These are phyloP conservation scores for Toxotes chatareus DNA, from an alignment of 2,113 vertebrate species.

Conservation along the genomic window DNA sequence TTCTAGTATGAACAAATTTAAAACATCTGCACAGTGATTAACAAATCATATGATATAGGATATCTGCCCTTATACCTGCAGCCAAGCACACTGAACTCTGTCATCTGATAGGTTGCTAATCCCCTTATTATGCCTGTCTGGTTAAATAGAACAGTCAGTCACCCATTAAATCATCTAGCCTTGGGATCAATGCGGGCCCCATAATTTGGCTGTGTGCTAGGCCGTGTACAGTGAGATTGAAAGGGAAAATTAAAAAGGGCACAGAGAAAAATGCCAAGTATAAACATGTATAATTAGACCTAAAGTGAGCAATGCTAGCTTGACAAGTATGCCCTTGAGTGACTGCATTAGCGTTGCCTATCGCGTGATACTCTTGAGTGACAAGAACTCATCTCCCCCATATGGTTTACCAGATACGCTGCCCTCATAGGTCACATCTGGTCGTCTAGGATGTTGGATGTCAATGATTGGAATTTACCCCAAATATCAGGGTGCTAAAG, in stretches of 20 bases:
- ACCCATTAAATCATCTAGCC: constrained; percentile 74
- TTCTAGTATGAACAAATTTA: constrained; percentile 1
- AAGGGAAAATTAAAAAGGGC: constrained; percentile 13
- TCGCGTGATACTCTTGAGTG: constrained; percentile 63
- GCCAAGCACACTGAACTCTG: constrained; percentile 64
- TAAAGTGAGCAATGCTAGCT: constrained; percentile 27
- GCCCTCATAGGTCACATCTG: constrained; percentile 74
- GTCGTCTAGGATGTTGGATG: constrained; percentile 70
- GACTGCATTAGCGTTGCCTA: constrained; percentile 39
- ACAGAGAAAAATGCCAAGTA: constrained; percentile 14
- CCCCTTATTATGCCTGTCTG: constrained; percentile 74
- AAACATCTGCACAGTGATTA: constrained; percentile 27
- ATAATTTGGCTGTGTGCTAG: constrained; percentile 33
- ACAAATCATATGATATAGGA: constrained; percentile 47
- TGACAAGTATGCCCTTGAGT: constrained; percentile 51
- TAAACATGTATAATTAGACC: constrained; percentile 29
- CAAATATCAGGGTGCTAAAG: constrained; percentile 67
- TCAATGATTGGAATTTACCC: constrained; percentile 78
- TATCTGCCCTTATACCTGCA: constrained; percentile 60
- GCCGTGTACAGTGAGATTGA: constrained; percentile 24
- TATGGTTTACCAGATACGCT: constrained; percentile 63
- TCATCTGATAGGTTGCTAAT: constrained; percentile 79
- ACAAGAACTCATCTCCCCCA: constrained; percentile 60
- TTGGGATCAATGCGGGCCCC: constrained; percentile 66
- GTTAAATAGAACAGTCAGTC: constrained; percentile 74